Conservation (phyloP, 2,888 invertebrate genomes). For the Cantharis rufa region DNA sequence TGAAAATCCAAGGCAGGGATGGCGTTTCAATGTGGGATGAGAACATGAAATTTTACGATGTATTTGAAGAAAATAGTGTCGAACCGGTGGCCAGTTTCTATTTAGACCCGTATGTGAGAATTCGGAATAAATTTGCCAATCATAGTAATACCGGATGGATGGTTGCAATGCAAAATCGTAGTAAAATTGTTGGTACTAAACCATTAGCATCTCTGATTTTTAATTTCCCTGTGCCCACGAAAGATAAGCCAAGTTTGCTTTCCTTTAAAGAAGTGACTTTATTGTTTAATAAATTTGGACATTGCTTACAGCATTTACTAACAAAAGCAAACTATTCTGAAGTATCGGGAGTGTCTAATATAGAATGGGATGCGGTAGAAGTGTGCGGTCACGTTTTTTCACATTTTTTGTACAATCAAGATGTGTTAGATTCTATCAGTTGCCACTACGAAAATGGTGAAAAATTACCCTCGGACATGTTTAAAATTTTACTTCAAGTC, state of each 20-base stretch:
- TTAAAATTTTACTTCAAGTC: slow-evolving; percentile 66
- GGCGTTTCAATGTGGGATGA: slow-evolving; percentile 81
- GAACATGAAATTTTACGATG: slow-evolving; percentile 81
- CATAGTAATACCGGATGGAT: slow-evolving; percentile 74
- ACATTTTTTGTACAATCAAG: slow-evolving; percentile 75
- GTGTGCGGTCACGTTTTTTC: slow-evolving; percentile 82
- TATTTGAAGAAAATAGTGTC: slow-evolving; percentile 70
- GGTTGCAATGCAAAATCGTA: slow-evolving; percentile 75
- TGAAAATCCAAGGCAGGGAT: slow-evolving; percentile 70
- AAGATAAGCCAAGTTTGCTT: slow-evolving; percentile 70
- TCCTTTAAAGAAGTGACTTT: slow-evolving; percentile 75
- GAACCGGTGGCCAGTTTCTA: slow-evolving; percentile 81
- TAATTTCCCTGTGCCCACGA: slow-evolving; percentile 72
- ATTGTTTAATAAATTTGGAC: slow-evolving; percentile 86
- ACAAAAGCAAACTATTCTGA: slow-evolving; percentile 82
- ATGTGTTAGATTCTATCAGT: slow-evolving; percentile 64
- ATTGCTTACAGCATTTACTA: slow-evolving; percentile 82
- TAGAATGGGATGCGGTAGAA: slow-evolving; percentile 93
- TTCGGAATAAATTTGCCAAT: slow-evolving; percentile 65
- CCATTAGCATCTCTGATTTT: slow-evolving; percentile 84
- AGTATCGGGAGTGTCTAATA: slow-evolving; percentile 80
- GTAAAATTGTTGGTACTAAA: slow-evolving; percentile 64
- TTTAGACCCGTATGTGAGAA: slow-evolving; percentile 77
- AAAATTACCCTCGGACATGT: slow-evolving; percentile 67
- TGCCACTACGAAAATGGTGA: slow-evolving; percentile 77